These are phyloP conservation scores for Nematopogon swammerdamellus DNA, from an alignment of 2,888 invertebrate species.

Conservation along the genomic window DNA sequence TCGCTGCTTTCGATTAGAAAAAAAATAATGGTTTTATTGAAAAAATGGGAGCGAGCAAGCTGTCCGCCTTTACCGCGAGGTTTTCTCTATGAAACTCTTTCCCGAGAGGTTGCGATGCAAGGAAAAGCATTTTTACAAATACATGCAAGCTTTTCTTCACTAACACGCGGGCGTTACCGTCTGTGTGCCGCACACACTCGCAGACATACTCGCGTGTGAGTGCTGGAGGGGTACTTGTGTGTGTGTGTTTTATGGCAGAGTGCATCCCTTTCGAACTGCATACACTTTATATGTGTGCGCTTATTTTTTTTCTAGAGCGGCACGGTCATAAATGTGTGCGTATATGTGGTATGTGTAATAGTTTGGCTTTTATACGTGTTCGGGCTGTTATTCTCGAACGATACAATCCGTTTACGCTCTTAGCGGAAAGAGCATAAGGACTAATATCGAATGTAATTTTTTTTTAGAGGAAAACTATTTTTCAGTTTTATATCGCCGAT, in stretches of 20 bases:
- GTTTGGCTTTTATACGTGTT: background rate
- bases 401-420: slow-evolving; percentile 17
- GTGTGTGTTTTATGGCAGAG: slow-evolving; percentile 55
- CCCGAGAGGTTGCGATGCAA: slow-evolving; percentile 53
- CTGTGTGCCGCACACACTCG: slow-evolving; percentile 21
- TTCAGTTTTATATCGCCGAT: slow-evolving; percentile 57
- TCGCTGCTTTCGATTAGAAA: too few relatives aligned
- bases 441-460: slow-evolving; percentile 19
- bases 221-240: too few relatives aligned
- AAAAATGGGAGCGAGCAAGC: slow-evolving; percentile 37
- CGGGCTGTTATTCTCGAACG: slow-evolving; percentile 29
- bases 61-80: slow-evolving; percentile 58
- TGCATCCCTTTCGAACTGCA: slow-evolving; percentile 57
- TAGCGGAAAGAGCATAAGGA: slow-evolving; percentile 14
- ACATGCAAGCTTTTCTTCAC: slow-evolving; percentile 49
- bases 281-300: slow-evolving; percentile 52
- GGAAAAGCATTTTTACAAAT: slow-evolving; percentile 56
- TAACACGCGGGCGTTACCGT: slow-evolving; percentile 22
- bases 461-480: slow-evolving; percentile 35
- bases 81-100: slow-evolving; percentile 56
- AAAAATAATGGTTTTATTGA: too few relatives aligned
- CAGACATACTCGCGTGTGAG: too few relatives aligned
- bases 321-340: slow-evolving; percentile 7
- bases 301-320: slow-evolving; percentile 51
- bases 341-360: background rate